Base-by-base conservation (phyloP, 2,888 invertebrate species). In the Nysson spinosus region DNA sequence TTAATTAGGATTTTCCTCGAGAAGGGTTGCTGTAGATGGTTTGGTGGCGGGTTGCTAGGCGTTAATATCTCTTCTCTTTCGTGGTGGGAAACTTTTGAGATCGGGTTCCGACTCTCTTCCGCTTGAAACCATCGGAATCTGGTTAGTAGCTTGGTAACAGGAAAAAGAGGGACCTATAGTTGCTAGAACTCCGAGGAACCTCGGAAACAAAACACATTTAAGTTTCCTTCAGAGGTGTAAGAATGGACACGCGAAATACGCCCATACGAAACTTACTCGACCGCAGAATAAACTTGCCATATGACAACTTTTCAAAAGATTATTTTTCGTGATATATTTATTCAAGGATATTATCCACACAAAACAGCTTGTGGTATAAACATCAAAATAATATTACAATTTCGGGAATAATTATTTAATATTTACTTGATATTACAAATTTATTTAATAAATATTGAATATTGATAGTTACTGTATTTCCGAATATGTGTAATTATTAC, bases 171-270 rank as follows among this genome's bases (percentile, higher is more conserved):
- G 17, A 5, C 20, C 2, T 5, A 35, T 17, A 17, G 5, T 11
- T n/a, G 26, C 17, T 2, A 14, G n/a, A 4, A 16, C 14, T n/a
- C n/a, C n/a, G n/a, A n/a, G 17, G 14, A 24, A 54, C 54, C 56
- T 65, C 69, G 12, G 50, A 63, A 77, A 76, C 66, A 69, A 75
- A 75, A 77, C 57, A 54, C 63, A 69, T 77, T 75, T 76, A 73
- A 78, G 71, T 73, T 78, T 60, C 56, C 42, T 43, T 47, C 30
- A 30, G 43, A 57, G 49, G 56, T 60, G 34, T 32, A 17, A 12
- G 40, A 20, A 43, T 5, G 42, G 34, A n/a, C 50, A 50, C 37
- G 26, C 57, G 24, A 39, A 37, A 20, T 9, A 22, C 16, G 32
- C 17, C 14, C 26, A n/a, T 34, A 35, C 16, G 30, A 16, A 28